A percentile compares a stretch with the other conserved stretches of the same genome.
Evolutionary conservation across 1,140 invertebrate genomes (phyloP).

Genomic region (Augochlora pura): DNA sequence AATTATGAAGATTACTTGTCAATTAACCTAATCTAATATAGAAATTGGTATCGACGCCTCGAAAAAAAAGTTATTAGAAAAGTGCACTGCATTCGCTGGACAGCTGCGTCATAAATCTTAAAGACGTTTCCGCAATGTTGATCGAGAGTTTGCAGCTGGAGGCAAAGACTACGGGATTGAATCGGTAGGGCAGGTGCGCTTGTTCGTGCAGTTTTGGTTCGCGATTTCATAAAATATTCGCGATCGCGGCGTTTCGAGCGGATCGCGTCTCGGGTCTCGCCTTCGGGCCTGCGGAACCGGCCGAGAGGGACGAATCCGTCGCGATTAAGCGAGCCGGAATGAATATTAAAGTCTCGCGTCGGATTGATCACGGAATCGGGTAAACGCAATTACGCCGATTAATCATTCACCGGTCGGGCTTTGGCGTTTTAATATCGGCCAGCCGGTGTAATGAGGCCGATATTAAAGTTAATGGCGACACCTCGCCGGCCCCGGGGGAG

Average conservation of each 20-base stretch:
- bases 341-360: conserved; percentile 34
- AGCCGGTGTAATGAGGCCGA: conserved; percentile 39
- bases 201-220: no score
- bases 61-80: no score
- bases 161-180: no score
- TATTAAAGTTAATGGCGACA: conserved; percentile 53
- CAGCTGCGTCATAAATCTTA: no score
- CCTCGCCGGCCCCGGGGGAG: conserved; percentile 19
- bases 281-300: background rate
- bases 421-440: conserved; percentile 41
- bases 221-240: background rate
- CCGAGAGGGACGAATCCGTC: background rate
- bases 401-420: conserved; percentile 30
- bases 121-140: no score
- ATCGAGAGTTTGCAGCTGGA: no score
- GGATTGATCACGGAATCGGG: conserved; percentile 42
- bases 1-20: no score
- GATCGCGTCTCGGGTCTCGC: background rate
- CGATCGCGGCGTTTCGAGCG: conserved; percentile 4
- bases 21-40: no score
- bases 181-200: background rate
- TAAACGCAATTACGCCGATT: conserved; percentile 50
- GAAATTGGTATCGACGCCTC: no score
- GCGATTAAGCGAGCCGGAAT: conserved; percentile 24
- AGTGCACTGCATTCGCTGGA: no score